A percentile compares a stretch with the other conserved stretches of the same genome.
phyloP scores from a whole-genome alignment of 2,888 invertebrate species.

The Galerucella calmariensis region DNA sequence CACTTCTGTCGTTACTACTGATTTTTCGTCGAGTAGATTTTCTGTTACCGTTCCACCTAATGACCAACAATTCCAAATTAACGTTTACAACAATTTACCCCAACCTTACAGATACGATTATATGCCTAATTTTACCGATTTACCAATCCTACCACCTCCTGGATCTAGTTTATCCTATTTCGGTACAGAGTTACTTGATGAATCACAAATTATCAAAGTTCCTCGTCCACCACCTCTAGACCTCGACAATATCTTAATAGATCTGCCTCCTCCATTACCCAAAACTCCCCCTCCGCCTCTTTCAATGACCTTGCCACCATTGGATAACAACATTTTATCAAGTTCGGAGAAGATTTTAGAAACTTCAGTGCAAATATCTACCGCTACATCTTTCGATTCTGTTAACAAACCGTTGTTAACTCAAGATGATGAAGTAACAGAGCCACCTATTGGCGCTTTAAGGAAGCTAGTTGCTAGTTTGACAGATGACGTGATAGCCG shows the following conservation, averaged over 20 bases:
- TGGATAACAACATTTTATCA: constrained; percentile 32
- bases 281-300: constrained; percentile 47
- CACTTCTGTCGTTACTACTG: constrained; percentile 37
- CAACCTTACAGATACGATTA: constrained; percentile 30
- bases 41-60: constrained; percentile 34
- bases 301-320: constrained; percentile 46
- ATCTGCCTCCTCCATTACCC: constrained; percentile 32
- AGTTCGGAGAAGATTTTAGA: constrained; percentile 22
- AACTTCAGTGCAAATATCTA: constrained; percentile 24
- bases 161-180: constrained; percentile 40
- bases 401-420: not conserved
- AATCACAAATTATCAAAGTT: constrained; percentile 49
- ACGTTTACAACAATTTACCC: constrained; percentile 50
- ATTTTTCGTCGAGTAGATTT: constrained; percentile 36
- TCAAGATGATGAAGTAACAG: not conserved
- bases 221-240: constrained; percentile 50
- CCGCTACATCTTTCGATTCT: constrained; percentile 16
- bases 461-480: constrained; percentile 25
- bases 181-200: constrained; percentile 41
- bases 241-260: constrained; percentile 29
- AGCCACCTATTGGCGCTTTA: constrained; percentile 25
- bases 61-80: constrained; percentile 51
- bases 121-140: constrained; percentile 13
- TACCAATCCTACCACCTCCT: constrained; percentile 23
- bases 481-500: constrained; percentile 22